Base-by-base conservation (phyloP, 2,797 vertebrate species). In the Spinibarbus caldwelli region DNA sequence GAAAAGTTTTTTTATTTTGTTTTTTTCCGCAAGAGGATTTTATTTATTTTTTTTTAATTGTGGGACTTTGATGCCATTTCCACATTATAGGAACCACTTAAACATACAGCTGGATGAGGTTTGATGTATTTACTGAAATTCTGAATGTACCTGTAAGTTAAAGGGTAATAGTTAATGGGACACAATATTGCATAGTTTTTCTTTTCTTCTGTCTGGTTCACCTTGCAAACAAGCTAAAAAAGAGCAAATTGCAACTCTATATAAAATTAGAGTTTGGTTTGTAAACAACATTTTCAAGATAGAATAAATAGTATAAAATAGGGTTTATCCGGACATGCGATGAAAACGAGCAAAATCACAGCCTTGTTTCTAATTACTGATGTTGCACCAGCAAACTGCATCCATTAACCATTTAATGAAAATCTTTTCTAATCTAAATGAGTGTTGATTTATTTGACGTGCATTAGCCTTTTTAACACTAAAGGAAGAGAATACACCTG, bases 371-470 rank as follows among this genome's bases (percentile, higher is more conserved):
- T 67, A 36, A 68, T 49, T 59, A 59, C 26, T 62, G 36, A 62
- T 71, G 45, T 70, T 57, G 21, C 36, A 29, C 83, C 75, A 84
- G 76, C 49, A 78, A 84, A 78, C 83, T 45, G 75, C 38, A 78
- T 78, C 49, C 38, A 78, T 78, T 78, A 78, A 71, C 75, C 36
- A 34, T 78, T 84, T 71, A 78, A 78, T 84, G 29, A n/a, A 36
- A 71, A 62, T 84, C 49, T 78, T 70, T 84, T 59, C 29, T 62
- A 17, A 36, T 36, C 66, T 84, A 71, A 78, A 78, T 71, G 75
- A 78, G 75, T 71, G 83, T 84, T 78, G 75, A 59, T 78, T 71
- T 84, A 78, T 84, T 78, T 71, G 83, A 78, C 78, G 75, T 71
- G 75, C 45, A 62, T 71, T 84, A 71, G 36, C 49, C 62, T 84